These are phyloP conservation scores for Tinamus guttatus DNA, from an alignment of 2,113 vertebrate species.

Conservation along the genomic window DNA sequence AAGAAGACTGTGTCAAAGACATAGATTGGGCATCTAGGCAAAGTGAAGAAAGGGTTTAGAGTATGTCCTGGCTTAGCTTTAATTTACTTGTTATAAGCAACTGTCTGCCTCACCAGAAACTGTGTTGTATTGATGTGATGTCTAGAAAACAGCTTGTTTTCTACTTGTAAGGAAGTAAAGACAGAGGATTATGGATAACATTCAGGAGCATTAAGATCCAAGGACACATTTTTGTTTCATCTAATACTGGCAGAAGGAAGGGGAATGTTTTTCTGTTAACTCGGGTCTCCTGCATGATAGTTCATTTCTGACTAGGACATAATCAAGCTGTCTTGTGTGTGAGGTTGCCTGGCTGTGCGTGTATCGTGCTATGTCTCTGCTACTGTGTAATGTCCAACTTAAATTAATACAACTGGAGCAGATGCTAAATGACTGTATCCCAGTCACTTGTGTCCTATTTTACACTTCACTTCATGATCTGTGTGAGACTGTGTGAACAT, in stretches of 20 bases:
- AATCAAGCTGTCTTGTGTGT: slow-evolving; percentile 61
- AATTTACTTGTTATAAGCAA: neutral
- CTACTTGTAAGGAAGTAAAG: neutral
- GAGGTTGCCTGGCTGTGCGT: slow-evolving; percentile 48
- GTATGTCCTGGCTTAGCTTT: neutral
- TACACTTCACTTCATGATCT: slow-evolving; percentile 76
- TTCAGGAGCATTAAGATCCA: neutral
- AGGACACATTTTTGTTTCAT: neutral
- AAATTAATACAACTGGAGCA: slow-evolving; percentile 77
- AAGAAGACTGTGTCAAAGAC: neutral
- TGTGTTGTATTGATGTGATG: neutral
- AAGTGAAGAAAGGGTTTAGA: neutral
- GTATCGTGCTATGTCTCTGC: slow-evolving; percentile 42
- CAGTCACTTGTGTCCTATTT: slow-evolving; percentile 77
- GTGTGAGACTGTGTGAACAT: slow-evolving; percentile 60
- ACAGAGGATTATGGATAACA: neutral
- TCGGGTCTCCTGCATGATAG: neutral
- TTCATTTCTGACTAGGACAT: slow-evolving; percentile 43
- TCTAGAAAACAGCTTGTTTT: neutral
- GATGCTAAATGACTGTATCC: slow-evolving; percentile 77
- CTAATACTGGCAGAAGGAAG: neutral
- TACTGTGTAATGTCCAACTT: slow-evolving; percentile 58
- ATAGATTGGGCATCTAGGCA: neutral
- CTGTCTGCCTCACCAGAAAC: neutral
- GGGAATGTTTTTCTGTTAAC: neutral